Conservation (phyloP, 2,888 invertebrate species). For the Tanypteryx hageni region DNA sequence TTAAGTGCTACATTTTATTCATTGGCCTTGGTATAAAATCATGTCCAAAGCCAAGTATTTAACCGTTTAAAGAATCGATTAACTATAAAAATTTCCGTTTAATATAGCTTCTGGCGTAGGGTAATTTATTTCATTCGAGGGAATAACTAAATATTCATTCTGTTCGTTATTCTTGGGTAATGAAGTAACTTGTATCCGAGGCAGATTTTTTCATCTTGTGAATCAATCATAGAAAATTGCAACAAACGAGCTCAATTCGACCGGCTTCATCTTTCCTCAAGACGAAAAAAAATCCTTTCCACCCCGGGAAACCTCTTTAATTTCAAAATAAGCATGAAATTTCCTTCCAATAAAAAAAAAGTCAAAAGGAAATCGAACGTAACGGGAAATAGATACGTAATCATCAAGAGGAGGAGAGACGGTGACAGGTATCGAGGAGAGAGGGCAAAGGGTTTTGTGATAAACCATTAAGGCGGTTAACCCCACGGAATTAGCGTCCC, state of each 20-base stretch:
- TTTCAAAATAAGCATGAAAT: too few relatives aligned
- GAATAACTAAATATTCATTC: not conserved
- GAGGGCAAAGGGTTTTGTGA: not conserved
- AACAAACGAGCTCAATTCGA: not conserved
- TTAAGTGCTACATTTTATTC: too few relatives aligned
- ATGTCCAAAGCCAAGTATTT: too few relatives aligned
- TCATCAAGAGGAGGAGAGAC: not conserved
- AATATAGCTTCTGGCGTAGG: too few relatives aligned
- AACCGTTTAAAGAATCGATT: too few relatives aligned
- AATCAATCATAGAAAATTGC: not conserved
- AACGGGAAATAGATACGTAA: not conserved
- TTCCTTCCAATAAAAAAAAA: too few relatives aligned
- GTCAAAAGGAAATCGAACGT: not conserved
- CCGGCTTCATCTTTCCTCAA: not conserved
- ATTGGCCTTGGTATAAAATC: too few relatives aligned
- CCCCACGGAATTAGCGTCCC: constrained; percentile 36
- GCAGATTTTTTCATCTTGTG: not conserved
- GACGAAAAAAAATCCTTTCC: too few relatives aligned
- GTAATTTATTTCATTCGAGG: not conserved
- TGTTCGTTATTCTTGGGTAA: not conserved
- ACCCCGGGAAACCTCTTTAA: too few relatives aligned
- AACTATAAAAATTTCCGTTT: too few relatives aligned
- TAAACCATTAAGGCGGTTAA: constrained; percentile 35
- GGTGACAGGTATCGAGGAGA: not conserved
- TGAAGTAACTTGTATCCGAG: not conserved